phyloP scores from a whole-genome alignment of 2,888 invertebrate genomes.

The Agrochola litura region DNA sequence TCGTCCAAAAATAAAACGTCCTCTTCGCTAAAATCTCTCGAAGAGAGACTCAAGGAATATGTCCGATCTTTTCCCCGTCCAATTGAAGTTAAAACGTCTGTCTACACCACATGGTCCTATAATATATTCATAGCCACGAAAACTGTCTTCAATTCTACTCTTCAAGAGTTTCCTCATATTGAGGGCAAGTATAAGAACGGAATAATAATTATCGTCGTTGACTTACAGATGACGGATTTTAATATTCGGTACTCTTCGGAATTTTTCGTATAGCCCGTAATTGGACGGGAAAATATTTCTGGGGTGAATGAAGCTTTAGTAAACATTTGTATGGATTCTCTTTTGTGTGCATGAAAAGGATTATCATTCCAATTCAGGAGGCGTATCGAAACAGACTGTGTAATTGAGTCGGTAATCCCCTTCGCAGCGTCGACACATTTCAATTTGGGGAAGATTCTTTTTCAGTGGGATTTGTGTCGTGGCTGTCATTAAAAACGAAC shows the following conservation, averaged over 20 bases:
- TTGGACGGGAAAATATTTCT: slow-evolving; percentile 6
- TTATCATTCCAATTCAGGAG: slow-evolving; percentile 22
- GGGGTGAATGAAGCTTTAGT: slow-evolving; percentile 7
- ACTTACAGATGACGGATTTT: slow-evolving; percentile 22
- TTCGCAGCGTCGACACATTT: slow-evolving; percentile 4
- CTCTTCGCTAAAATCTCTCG: slow-evolving; percentile 21
- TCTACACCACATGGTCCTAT: background rate
- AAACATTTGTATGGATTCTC: slow-evolving; percentile 23
- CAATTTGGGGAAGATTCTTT: background rate
- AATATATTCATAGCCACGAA: slow-evolving; percentile 49
- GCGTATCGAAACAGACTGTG: slow-evolving; percentile 11
- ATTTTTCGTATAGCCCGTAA: slow-evolving; percentile 9
- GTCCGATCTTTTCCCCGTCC: slow-evolving; percentile 35
- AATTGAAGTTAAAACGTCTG: slow-evolving; percentile 32
- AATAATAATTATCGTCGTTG: slow-evolving; percentile 15
- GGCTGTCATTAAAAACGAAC: background rate
- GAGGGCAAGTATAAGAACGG: slow-evolving; percentile 2
- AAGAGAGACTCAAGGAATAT: slow-evolving; percentile 24
- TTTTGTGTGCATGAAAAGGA: slow-evolving; percentile 25
- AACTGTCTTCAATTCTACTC: slow-evolving; percentile 7
- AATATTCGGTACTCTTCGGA: slow-evolving; percentile 1
- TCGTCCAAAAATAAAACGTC: slow-evolving; percentile 37
- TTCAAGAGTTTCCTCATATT: slow-evolving; percentile 13
- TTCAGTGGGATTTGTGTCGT: background rate
- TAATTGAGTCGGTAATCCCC: slow-evolving; percentile 43